Evolutionary conservation across 2,797 vertebrate species (phyloP).

Genomic region (Eremophila alpestris): DNA sequence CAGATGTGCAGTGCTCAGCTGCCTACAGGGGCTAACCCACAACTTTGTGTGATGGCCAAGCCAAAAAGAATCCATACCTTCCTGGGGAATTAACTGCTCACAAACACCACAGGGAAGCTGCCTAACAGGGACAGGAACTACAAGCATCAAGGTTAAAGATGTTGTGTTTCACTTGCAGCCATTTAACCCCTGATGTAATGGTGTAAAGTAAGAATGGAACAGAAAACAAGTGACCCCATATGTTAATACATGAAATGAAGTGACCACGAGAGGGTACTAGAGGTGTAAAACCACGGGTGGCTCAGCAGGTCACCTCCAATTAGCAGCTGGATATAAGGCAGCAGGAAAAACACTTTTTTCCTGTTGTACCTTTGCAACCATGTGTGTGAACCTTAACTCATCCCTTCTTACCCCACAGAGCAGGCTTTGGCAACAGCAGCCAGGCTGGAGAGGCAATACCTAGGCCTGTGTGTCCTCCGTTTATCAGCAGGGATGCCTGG

Average conservation of each 20-base stretch:
- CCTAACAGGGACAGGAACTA: not conserved
- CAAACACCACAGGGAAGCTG: not conserved
- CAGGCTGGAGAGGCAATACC: not conserved
- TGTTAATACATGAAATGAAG: not conserved
- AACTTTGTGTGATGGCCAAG: not conserved
- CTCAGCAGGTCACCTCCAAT: not conserved
- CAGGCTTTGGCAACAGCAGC: not conserved
- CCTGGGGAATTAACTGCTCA: not conserved
- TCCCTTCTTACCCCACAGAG: not conserved
- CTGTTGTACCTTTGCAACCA: not conserved
- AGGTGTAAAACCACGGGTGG: not conserved
- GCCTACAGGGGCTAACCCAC: accelerated
- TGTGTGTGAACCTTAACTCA: not conserved
- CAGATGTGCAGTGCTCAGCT: not conserved
- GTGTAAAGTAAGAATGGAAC: not conserved
- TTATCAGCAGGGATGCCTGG: not conserved
- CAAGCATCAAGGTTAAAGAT: not conserved
- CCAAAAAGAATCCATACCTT: not conserved
- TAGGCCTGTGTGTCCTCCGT: not conserved
- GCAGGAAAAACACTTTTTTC: not conserved
- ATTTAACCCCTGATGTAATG: not conserved
- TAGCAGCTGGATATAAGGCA: not conserved
- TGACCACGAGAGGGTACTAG: not conserved
- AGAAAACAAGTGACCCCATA: not conserved
- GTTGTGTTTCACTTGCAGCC: not conserved